Evolutionary conservation across 2,797 vertebrate genomes (phyloP).

Genomic region (Megaceryle alcyon): DNA sequence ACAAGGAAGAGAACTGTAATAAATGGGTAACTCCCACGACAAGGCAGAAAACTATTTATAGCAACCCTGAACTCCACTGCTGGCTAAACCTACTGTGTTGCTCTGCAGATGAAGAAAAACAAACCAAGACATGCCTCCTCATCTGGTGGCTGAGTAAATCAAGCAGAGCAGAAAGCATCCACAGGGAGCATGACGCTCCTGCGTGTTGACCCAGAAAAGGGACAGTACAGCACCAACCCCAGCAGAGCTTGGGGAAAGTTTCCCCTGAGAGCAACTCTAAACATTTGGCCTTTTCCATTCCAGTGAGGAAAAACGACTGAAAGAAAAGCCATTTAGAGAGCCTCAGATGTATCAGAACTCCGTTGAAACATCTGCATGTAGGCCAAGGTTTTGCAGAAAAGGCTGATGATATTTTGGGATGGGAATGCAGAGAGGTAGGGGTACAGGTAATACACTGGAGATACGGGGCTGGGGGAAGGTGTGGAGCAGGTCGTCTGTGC

Average conservation of each 20-base stretch:
- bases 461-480: background rate
- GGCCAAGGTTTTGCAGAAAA: background rate
- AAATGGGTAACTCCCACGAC: conserved; percentile 70
- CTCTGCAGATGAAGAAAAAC: background rate
- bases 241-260: background rate
- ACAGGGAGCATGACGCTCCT: background rate
- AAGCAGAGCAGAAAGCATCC: background rate
- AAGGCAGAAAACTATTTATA: conserved; percentile 78
- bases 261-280: background rate
- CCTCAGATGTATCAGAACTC: background rate
- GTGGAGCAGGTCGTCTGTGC: background rate
- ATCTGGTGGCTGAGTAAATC: background rate
- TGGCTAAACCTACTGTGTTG: background rate
- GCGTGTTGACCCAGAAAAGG: background rate
- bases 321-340: background rate
- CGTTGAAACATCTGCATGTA: accelerated
- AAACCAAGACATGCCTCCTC: background rate
- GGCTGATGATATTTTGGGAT: background rate
- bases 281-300: background rate
- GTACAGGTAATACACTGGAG: background rate
- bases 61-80: conserved; percentile 66
- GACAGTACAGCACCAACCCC: background rate
- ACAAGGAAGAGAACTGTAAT: conserved; percentile 73
- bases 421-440: background rate
- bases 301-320: background rate